Percentiles rank a stretch among this genome's conserved stretches.
These are phyloP conservation scores for Alligator sinensis DNA, from an alignment of 2,113 vertebrate genomes.

Conservation along the genomic window DNA sequence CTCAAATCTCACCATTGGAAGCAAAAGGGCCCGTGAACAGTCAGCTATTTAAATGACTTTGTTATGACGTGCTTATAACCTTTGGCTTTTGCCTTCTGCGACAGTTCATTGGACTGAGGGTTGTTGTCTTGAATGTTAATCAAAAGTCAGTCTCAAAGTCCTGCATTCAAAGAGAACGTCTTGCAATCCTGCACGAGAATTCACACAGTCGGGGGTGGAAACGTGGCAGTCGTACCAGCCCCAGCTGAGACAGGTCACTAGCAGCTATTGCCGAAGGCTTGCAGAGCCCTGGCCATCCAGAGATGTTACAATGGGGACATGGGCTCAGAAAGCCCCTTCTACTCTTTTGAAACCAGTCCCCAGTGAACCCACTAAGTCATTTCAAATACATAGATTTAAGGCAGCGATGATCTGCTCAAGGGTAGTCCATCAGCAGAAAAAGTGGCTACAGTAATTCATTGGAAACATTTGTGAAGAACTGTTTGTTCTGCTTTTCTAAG, in stretches of 20 bases:
- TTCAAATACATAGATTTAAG: not conserved
- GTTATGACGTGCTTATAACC: not conserved
- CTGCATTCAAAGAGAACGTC: not conserved
- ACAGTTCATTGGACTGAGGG: not conserved
- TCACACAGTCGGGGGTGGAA: not conserved
- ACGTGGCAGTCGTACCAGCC: too few relatives aligned
- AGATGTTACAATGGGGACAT: too few relatives aligned
- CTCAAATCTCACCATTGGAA: not conserved
- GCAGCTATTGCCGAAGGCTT: too few relatives aligned
- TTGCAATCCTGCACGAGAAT: not conserved
- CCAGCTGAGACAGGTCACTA: not conserved
- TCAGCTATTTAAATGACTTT: rapidly evolving
- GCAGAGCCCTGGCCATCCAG: too few relatives aligned
- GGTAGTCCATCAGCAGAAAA: not conserved
- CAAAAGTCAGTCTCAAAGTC: rapidly evolving
- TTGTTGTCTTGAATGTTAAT: not conserved
- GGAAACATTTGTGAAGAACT: not conserved
- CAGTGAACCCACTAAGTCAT: not conserved
- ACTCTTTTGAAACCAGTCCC: too few relatives aligned
- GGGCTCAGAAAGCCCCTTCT: too few relatives aligned
- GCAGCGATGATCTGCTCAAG: not conserved
- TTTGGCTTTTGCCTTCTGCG: not conserved
- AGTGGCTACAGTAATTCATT: not conserved
- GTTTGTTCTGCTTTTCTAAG: not conserved
- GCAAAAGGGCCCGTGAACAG: not conserved